Evolutionary conservation across 1,140 invertebrate genomes (phyloP).

Genomic region (Cotesia glomerata): DNA sequence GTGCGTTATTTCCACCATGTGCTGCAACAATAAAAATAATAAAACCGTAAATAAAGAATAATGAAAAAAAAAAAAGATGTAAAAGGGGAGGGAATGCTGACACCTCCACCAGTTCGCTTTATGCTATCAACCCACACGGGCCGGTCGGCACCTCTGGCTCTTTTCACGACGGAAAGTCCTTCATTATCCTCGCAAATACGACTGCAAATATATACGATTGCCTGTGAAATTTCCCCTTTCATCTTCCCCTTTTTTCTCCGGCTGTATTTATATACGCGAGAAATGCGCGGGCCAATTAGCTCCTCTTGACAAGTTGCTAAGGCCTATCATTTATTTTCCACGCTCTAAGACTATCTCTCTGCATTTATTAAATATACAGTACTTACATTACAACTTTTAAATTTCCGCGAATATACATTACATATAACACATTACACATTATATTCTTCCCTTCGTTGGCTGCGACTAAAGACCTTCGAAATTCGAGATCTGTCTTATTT

Average conservation of each 20-base stretch:
- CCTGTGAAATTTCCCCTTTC: constrained; percentile 9
- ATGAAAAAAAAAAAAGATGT: neutral
- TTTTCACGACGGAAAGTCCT: constrained; percentile 29
- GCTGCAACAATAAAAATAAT: neutral
- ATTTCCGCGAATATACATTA: no score
- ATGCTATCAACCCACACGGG: constrained; percentile 16
- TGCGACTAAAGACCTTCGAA: no score
- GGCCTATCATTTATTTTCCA: constrained; percentile 7
- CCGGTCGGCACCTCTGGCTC: constrained; percentile 17
- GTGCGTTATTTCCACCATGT: neutral
- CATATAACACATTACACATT: no score
- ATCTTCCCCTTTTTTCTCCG: neutral
- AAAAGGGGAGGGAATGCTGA: neutral
- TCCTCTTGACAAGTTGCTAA: constrained; percentile 15
- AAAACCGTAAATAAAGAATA: neutral
- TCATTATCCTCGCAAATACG: constrained; percentile 29
- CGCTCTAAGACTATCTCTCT: neutral
- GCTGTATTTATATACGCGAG: neutral
- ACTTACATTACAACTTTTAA: no score
- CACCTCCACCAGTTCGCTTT: neutral
- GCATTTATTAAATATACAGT: no score
- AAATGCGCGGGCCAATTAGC: constrained; percentile 18
- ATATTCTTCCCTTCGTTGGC: no score
- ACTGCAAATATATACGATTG: constrained; percentile 17
- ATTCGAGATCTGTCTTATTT: no score